A percentile compares a stretch with the other conserved stretches of the same genome.
Conservation (phyloP, 2,113 vertebrate genomes). For the Eublepharis macularius region DNA sequence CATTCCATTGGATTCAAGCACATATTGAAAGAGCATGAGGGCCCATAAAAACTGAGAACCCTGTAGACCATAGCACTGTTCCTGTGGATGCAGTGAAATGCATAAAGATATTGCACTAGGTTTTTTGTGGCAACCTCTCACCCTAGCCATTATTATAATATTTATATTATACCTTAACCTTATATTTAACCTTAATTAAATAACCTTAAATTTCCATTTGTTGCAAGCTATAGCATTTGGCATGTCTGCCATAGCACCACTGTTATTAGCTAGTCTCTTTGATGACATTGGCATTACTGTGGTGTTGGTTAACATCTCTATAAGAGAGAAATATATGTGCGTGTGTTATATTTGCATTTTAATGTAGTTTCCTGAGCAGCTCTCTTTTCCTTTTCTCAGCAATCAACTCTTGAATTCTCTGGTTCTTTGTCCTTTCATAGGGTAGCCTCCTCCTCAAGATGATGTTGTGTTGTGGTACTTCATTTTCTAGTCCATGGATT, state of each 20-base stretch:
- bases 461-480: conserved; percentile 85
- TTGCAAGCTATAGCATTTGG: conserved; percentile 60
- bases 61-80: conserved; percentile 25
- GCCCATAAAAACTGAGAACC: conserved; percentile 29
- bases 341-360: conserved; percentile 69
- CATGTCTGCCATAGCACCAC: conserved; percentile 68
- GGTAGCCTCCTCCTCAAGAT: conserved; percentile 82
- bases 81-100: conserved; percentile 41
- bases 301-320: conserved; percentile 76
- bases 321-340: conserved; percentile 77
- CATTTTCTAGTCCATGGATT: conserved; percentile 70
- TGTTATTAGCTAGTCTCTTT: conserved; percentile 32
- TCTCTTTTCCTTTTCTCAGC: conserved; percentile 84
- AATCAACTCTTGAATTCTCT: conserved; percentile 93
- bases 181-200: conserved; percentile 54
- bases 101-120: conserved; percentile 59
- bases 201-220: conserved; percentile 46
- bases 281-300: conserved; percentile 31
- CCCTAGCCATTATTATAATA: conserved; percentile 39
- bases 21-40: conserved; percentile 23
- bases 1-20: conserved; percentile 43
- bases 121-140: conserved; percentile 46
- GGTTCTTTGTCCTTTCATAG: conserved; percentile 90
- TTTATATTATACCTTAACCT: too few relatives aligned
- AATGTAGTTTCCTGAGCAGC: conserved; percentile 83